Conservation (phyloP, 2,797 vertebrate species). For the Hyperoplus lanceolatus region DNA sequence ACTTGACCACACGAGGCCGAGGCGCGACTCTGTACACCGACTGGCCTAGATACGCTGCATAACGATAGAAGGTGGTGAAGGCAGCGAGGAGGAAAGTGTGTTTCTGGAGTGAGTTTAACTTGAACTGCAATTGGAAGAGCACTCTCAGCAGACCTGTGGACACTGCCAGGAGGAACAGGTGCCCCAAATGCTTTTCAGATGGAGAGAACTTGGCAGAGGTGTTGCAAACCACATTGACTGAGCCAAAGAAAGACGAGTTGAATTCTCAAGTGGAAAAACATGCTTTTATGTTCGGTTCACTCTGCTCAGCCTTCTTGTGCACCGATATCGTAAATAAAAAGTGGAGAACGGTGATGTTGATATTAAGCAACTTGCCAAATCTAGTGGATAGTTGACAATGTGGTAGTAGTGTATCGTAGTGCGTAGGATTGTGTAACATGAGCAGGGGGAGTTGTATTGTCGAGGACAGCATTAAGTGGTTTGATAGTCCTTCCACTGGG, state of each 20-base stretch:
- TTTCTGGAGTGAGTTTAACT: conserved; percentile 64
- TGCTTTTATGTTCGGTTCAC: conserved; percentile 37
- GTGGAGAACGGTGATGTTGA: conserved; percentile 26
- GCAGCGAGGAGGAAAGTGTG: conserved; percentile 51
- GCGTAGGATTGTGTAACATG: conserved; percentile 69
- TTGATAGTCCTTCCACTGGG: conserved; percentile 66
- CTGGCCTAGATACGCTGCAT: conserved; percentile 67
- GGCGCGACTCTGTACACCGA: conserved; percentile 39
- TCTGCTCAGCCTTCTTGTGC: conserved; percentile 25
- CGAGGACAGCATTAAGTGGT: conserved; percentile 58
- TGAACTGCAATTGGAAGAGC: conserved; percentile 50
- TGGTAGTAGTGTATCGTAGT: conserved; percentile 43
- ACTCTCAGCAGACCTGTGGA: conserved; percentile 37
- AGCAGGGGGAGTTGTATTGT: conserved; percentile 61
- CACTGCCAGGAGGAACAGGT: conserved; percentile 50
- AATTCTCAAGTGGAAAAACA: conserved; percentile 61
- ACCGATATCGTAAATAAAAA: conserved; percentile 28
- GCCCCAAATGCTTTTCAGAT: conserved; percentile 62
- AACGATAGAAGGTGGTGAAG: conserved; percentile 47
- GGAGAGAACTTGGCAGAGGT: conserved; percentile 70
- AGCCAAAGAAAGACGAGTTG: conserved; percentile 35
- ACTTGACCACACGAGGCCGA: conserved; percentile 63
- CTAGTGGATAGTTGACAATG: conserved; percentile 39
- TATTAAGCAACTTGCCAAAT: conserved; percentile 31
- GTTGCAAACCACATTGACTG: conserved; percentile 52